Base-by-base conservation (phyloP, 92 coral and sea anemone genomes). In the Plumapathes pennacea region DNA sequence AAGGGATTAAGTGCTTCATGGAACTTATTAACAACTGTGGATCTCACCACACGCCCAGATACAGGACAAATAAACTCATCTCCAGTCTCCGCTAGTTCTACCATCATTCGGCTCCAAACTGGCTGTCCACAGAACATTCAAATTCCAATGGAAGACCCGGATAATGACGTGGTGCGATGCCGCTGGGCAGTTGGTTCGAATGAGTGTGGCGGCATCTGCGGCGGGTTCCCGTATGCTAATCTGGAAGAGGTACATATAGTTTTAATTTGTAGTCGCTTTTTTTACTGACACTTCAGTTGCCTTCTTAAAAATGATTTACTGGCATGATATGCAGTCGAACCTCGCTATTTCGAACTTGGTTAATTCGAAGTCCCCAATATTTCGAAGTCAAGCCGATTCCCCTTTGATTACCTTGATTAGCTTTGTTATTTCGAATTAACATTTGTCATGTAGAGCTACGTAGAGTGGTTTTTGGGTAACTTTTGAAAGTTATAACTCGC, bases 141-240 rank as follows among this genome's bases (percentile, higher is more conserved):
- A 28, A 77, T 77, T 39, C 60, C 84, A 13, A 61, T 71, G 19
- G 84, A 69, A 36, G 84, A 77, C 21, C 56, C 84, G 0, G 84
- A 77, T 53, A 54, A 46, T 25, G 84, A 77, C 42, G 14, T 58
- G 19, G 71, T 77, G 3, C 75, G 58, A 23, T 77, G 84, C 24
- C 84, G 84, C 22, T 60, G 65, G 78, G 77, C 84, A 28, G 46
- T 12, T 3, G 20, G 28, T n/a, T 6, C 46, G 20, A 13, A 31
- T 19, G 84, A 77, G 64, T 77, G 79, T 25, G 10, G 6, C 25
- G 49, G 48, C 1, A 2, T 26, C 17, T 47, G 36, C 9, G 67
- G 42, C 27, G 72, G 64, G 14, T 77, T 77, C 18, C 84, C 84
- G 2, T 34, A 45, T 41, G 71, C 77, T 20, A 21, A 11, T 15